Conservation (phyloP, 2,797 vertebrate genomes). For the Hydrophis major region DNA sequence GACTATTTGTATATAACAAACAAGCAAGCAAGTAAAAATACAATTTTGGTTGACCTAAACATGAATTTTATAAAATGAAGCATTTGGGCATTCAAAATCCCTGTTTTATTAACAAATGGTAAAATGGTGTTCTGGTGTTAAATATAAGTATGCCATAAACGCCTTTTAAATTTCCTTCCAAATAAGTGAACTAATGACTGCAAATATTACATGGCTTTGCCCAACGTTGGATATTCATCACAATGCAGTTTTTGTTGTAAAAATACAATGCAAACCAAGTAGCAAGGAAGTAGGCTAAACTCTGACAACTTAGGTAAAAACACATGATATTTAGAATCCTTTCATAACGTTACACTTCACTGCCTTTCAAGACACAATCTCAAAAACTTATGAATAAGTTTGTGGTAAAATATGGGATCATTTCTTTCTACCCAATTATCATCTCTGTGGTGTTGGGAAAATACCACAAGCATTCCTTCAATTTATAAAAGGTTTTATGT, state of each 20-base stretch:
- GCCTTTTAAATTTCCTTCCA: not conserved
- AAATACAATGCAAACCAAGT: not conserved
- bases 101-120: not conserved
- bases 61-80: not conserved
- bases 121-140: not conserved
- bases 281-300: not conserved
- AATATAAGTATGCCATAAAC: not conserved
- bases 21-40: not conserved
- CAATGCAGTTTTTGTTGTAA: not conserved
- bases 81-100: not conserved
- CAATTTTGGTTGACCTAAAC: not conserved
- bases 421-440: not conserved
- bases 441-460: constrained; percentile 2
- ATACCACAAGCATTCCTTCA: not conserved
- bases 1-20: not conserved
- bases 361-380: not conserved
- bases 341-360: not conserved
- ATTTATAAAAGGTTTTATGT: not conserved
- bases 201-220: not conserved
- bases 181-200: not conserved
- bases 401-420: not conserved
- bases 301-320: not conserved
- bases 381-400: not conserved
- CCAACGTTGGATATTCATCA: not conserved
- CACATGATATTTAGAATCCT: not conserved